Evolutionary conservation across 2,113 vertebrate species (phyloP), one percentile per base, ranked within the genome.

Genomic region (Orycteropus afer): DNA sequence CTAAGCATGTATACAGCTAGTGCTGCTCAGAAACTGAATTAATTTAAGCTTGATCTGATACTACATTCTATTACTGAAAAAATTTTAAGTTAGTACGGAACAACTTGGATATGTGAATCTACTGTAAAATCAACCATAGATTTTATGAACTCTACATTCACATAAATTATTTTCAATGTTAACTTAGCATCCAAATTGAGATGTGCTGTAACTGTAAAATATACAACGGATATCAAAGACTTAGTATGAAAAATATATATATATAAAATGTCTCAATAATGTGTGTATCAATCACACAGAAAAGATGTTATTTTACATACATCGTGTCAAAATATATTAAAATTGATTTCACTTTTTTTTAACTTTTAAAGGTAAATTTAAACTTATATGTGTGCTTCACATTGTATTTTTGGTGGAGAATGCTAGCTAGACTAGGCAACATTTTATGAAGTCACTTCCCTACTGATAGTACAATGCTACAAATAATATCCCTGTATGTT

Each of bases 111-210:
- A 84, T 45, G 23, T 57, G 7, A 61, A 80, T 79, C 88, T 80
- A 73, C 37, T 84, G 55, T 79, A n/a, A n/a, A 71, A 5, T 76
- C 78, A 88, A 79, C 9, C 69, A 15, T 78, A 84, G 45, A 82
- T 77, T 73, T 89, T 45, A 81, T 93, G 6, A 89, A 95, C 86
- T 42, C 73, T 86, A 93, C 86, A 93, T 90, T 84, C 27, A 80
- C 45, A 96, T 63, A n/a, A 95, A 93, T 42, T 76, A 89, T 51
- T 93, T 93, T 49, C 53, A 25, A 82, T 71, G 37, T 94, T 85
- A 82, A 84, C n/a, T 82, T 84, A 83, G 51, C 45, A 92, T 29
- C 45, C n/a, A n/a, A n/a, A n/a, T n/a, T n/a, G n/a, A n/a, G n/a
- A n/a, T n/a, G n/a, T n/a, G n/a, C n/a, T n/a, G 7, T 71, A 94